These are phyloP conservation scores for Disparrhopalites patrizii DNA, from an alignment of 2,888 invertebrate genomes.

Conservation along the genomic window DNA sequence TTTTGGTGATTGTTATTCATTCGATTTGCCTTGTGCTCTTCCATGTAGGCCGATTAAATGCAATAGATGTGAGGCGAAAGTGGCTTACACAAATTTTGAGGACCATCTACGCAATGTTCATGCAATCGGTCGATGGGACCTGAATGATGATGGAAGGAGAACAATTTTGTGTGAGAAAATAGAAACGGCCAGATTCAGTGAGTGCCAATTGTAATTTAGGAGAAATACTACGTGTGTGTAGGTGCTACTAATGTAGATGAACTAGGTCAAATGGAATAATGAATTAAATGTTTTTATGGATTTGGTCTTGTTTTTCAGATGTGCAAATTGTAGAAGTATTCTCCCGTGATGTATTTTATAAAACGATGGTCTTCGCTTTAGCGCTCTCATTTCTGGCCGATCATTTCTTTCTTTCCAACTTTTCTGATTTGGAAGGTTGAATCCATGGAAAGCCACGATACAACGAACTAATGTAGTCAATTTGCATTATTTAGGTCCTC, in stretches of 20 bases:
- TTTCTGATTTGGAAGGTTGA: too few relatives aligned
- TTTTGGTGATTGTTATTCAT: not conserved
- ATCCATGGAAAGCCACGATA: too few relatives aligned
- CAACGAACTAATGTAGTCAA: too few relatives aligned
- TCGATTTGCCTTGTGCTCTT: not conserved
- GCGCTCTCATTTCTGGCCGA: slow-evolving; percentile 9
- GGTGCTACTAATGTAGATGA: too few relatives aligned
- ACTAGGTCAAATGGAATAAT: too few relatives aligned
- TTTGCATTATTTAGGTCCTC: too few relatives aligned
- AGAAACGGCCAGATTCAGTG: slow-evolving; percentile 18
- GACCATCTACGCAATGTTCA: slow-evolving; percentile 32
- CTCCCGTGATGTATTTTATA: not conserved
- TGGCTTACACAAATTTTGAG: slow-evolving; percentile 37
- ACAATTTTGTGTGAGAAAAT: slow-evolving; percentile 34
- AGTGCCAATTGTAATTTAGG: slow-evolving; percentile 13
- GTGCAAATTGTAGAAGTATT: not conserved
- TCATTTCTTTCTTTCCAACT: not conserved
- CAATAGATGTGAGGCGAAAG: slow-evolving; percentile 26
- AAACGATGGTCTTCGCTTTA: not conserved
- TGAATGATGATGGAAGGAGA: slow-evolving; percentile 40
- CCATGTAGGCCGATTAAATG: slow-evolving; percentile 40
- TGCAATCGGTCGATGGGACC: slow-evolving; percentile 35
- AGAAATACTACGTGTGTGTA: not conserved
- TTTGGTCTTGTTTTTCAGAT: slow-evolving; percentile 6
- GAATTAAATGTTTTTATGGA: too few relatives aligned